These are phyloP conservation scores for Synchiropus splendidus DNA, from an alignment of 2,113 vertebrate genomes.

Conservation along the genomic window DNA sequence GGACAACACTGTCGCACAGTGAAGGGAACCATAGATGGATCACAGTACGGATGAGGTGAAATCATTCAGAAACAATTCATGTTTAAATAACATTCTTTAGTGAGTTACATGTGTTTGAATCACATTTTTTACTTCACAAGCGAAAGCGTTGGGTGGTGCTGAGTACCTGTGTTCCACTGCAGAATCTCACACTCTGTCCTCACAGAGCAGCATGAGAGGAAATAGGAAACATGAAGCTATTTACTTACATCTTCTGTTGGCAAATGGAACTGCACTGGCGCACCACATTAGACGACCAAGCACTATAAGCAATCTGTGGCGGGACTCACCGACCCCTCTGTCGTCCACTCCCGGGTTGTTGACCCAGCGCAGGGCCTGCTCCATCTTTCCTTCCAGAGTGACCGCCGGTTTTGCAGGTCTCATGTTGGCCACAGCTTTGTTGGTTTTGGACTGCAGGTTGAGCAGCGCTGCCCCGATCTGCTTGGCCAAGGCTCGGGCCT, in stretches of 20 bases:
- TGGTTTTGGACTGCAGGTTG: constrained; percentile 91
- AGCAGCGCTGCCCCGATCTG: constrained; percentile 87
- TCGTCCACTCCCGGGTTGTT: constrained; percentile 90
- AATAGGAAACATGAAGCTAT: constrained; percentile 27
- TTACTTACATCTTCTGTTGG: neutral
- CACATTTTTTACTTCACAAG: no score
- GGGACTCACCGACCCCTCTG: constrained; percentile 83
- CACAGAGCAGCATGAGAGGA: constrained; percentile 41
- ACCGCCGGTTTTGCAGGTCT: constrained; percentile 90
- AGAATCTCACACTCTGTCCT: constrained; percentile 58
- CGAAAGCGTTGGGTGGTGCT: neutral
- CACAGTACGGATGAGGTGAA: no score
- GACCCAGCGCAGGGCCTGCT: constrained; percentile 94
- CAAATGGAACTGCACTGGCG: neutral
- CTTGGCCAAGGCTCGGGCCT: constrained; percentile 87
- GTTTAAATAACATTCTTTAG: no score
- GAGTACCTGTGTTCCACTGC: constrained; percentile 56
- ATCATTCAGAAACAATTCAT: no score
- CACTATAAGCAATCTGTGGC: neutral
- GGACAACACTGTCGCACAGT: no score
- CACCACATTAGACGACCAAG: neutral
- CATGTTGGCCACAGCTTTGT: constrained; percentile 89
- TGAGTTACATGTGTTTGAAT: no score
- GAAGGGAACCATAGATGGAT: no score
- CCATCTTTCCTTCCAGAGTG: constrained; percentile 94